Percentiles rank a stretch among this genome's conserved stretches.
Evolutionary conservation across 1,140 invertebrate species (phyloP).

Genomic region (Drosophila trapezifrons): DNA sequence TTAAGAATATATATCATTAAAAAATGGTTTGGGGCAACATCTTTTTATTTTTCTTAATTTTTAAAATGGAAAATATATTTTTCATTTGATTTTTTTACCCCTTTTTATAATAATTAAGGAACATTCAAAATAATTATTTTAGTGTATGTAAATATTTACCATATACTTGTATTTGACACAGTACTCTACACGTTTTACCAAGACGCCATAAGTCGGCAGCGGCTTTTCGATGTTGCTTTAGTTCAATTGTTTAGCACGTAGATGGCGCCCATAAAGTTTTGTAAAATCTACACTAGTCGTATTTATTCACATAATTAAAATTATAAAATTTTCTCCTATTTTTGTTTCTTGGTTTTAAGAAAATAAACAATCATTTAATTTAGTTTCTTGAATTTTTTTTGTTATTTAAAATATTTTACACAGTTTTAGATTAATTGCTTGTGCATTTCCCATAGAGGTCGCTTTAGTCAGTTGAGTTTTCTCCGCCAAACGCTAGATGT

Average conservation of each 20-base stretch:
- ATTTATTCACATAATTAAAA: too few relatives aligned
- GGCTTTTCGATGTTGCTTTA: not conserved
- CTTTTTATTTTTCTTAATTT: too few relatives aligned
- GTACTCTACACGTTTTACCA: not conserved
- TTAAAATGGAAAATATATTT: not conserved
- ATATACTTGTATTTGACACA: not conserved
- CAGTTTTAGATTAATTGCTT: not conserved
- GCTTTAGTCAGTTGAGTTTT: not conserved
- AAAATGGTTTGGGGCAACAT: too few relatives aligned
- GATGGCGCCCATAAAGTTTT: not conserved
- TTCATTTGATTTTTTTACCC: not conserved
- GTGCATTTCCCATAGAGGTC: not conserved
- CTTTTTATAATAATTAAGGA: too few relatives aligned
- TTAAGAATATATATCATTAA: too few relatives aligned
- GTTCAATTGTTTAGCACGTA: not conserved
- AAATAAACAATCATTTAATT: too few relatives aligned
- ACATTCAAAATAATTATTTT: not conserved
- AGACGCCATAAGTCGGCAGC: not conserved
- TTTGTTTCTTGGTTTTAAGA: too few relatives aligned
- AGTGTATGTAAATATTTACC: not conserved
- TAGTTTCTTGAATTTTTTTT: not conserved
- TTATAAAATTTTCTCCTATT: too few relatives aligned
- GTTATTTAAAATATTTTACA: too few relatives aligned
- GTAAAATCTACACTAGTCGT: too few relatives aligned
- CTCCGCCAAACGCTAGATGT: not conserved